phyloP scores from a whole-genome alignment of 1,140 invertebrate genomes.

The Laodelphax striatellus region DNA sequence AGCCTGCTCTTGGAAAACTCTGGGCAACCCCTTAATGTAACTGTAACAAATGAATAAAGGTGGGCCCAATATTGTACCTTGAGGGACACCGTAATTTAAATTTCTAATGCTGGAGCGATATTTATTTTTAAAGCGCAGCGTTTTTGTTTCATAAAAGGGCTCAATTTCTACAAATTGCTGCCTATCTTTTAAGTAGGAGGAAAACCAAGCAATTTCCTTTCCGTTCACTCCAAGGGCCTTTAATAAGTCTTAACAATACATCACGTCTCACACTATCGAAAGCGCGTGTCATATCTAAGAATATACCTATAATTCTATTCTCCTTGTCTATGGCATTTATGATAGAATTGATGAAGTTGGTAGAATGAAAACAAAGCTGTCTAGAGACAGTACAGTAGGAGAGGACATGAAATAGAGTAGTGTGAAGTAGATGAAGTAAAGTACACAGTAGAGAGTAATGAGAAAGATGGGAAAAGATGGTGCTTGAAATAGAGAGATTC shows the following conservation, averaged over 20 bases:
- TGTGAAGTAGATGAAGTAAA: too few species aligned
- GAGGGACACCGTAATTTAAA: background rate
- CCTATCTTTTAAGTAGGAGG: background rate
- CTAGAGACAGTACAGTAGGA: too few species aligned
- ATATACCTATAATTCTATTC: background rate
- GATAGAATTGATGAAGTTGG: constrained; percentile 9
- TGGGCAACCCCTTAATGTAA: background rate
- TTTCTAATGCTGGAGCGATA: background rate
- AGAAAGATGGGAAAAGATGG: too few species aligned
- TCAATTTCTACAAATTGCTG: constrained; percentile 4
- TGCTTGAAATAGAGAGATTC: too few species aligned
- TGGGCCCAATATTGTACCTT: background rate
- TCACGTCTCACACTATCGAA: constrained; percentile 18
- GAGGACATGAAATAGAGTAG: too few species aligned
- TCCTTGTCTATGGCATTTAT: constrained; percentile 10
- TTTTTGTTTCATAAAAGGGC: background rate
- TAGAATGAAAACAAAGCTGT: constrained; percentile 18
- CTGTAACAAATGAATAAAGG: background rate
- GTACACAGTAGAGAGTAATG: too few species aligned
- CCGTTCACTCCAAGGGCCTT: background rate
- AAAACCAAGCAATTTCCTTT: background rate
- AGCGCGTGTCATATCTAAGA: constrained; percentile 15
- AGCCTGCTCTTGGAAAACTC: background rate
- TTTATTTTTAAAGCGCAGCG: background rate
- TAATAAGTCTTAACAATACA: constrained; percentile 1